Evolutionary conservation across 1,140 invertebrate species (phyloP), one percentile per base, ranked within the genome.

Genomic region (Leptinotarsa texana): DNA sequence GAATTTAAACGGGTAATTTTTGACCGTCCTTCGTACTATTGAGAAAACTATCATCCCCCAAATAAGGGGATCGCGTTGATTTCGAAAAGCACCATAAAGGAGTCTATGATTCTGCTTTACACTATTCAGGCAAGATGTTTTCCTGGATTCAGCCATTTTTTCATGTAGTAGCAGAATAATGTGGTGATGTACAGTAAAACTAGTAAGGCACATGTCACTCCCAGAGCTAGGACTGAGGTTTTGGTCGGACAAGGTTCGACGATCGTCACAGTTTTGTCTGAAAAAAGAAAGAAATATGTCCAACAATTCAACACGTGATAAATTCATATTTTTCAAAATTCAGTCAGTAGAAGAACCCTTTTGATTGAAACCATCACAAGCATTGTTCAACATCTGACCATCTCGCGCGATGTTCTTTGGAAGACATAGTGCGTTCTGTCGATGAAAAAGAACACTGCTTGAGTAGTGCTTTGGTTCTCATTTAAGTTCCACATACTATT

Each of bases 151-250:
- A 95, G 88, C 94, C 94, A 96, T 84, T 95, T 95, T 84, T 93
- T 94, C 92, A 95, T 95, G 88, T 94, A 95, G 86, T 95, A 95
- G 85, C 93, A 95, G 88, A 95, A 95, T 77, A 96, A 89, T 27
- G 94, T 96, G 71, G 92, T 93, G 80, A 95, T 91, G 86, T 98
- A 97, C 18, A 97, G 90, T n/a, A 97, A 89, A 57, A 96, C 90
- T 74, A 98, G 88, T 51, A 97, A 89, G 57, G 94, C 95, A 84
- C 95, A 96, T 62, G 95, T 96, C 1, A 97, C 94, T 69, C 94
- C 94, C 63, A 98, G 86, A 3, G 95, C 92, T 63, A 97, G 85
- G 3, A 98, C 93, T 4, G 95, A 96, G 22, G 93, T 93, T 85
- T 95, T 95, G 73, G 94, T 96, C 22, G 95, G 95, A 84, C 95